A percentile compares a stretch with the other conserved stretches of the same genome.
These are phyloP conservation scores for Chelon auratus DNA, from an alignment of 2,797 vertebrate genomes.

Conservation along the genomic window DNA sequence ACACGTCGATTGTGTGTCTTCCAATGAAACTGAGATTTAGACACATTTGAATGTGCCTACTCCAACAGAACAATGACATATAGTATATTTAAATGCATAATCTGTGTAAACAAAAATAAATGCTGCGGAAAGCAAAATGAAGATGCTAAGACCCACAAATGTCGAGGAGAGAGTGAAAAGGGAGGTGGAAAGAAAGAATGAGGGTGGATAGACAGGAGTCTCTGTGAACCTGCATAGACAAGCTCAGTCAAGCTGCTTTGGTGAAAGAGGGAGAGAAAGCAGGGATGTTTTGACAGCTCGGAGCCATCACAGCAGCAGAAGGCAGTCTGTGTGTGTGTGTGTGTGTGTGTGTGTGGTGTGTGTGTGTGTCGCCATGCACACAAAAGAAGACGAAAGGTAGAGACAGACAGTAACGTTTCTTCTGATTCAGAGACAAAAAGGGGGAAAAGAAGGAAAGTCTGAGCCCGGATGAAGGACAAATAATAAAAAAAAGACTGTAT, in stretches of 20 bases:
- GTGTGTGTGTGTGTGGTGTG: constrained; percentile 48
- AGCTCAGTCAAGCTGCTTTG: constrained; percentile 73
- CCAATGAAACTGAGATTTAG: too few relatives aligned
- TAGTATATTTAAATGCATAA: neutral
- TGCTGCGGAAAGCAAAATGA: constrained; percentile 30
- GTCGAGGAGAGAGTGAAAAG: constrained; percentile 12
- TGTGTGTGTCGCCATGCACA: constrained; percentile 34
- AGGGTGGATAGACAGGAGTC: constrained; percentile 65
- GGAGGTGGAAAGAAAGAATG: constrained; percentile 36
- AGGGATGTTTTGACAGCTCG: constrained; percentile 83
- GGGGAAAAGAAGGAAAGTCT: constrained; percentile 41
- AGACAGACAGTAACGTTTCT: constrained; percentile 66
- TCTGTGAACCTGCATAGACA: constrained; percentile 74
- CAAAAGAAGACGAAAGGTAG: constrained; percentile 63
- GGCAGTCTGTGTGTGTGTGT: constrained; percentile 60
- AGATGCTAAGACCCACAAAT: constrained; percentile 44
- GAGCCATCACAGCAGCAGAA: constrained; percentile 82
- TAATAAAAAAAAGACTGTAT: constrained; percentile 28
- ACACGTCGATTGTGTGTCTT: neutral
- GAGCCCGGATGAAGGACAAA: constrained; percentile 50
- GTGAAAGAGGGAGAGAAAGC: constrained; percentile 63
- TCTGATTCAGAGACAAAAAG: constrained; percentile 71
- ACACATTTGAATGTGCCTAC: too few relatives aligned
- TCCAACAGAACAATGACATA: neutral
- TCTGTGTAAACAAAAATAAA: constrained; percentile 16